Conservation (phyloP, 2,797 vertebrate species). For the Hydrocynus forskahlii region DNA sequence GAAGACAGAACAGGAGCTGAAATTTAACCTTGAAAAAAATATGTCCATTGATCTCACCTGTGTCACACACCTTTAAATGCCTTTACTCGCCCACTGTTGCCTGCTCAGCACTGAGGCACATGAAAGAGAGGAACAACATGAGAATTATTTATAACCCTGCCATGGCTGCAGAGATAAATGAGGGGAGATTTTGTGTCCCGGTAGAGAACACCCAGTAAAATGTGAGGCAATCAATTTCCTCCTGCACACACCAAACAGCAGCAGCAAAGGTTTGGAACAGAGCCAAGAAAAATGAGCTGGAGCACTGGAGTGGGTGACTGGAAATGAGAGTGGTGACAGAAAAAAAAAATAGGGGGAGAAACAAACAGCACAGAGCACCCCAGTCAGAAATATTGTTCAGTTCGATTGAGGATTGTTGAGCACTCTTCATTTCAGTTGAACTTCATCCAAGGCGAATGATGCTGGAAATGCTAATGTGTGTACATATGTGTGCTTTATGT, state of each 20-base stretch:
- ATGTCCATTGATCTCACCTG: conserved; percentile 16
- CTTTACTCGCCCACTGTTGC: conserved; percentile 38
- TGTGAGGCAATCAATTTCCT: conserved; percentile 54
- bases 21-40: conserved; percentile 38
- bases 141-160: conserved; percentile 54
- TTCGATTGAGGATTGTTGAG: neutral
- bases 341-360: conserved; percentile 19
- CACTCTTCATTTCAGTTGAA: neutral
- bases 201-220: conserved; percentile 50
- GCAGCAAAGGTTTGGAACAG: conserved; percentile 5
- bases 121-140: conserved; percentile 17
- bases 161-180: conserved; percentile 53
- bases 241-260: conserved; percentile 38
- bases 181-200: conserved; percentile 50
- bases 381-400: neutral
- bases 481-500: neutral
- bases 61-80: conserved; percentile 38
- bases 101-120: conserved; percentile 31
- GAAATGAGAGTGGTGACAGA: conserved; percentile 36
- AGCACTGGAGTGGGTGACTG: conserved; percentile 35
- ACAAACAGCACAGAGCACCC: neutral
- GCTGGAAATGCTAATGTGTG: neutral
- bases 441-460: neutral
- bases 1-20: neutral
- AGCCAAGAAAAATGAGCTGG: conserved; percentile 45